phyloP scores from a whole-genome alignment of 2,888 invertebrate genomes.

The Nomada lathburiana region DNA sequence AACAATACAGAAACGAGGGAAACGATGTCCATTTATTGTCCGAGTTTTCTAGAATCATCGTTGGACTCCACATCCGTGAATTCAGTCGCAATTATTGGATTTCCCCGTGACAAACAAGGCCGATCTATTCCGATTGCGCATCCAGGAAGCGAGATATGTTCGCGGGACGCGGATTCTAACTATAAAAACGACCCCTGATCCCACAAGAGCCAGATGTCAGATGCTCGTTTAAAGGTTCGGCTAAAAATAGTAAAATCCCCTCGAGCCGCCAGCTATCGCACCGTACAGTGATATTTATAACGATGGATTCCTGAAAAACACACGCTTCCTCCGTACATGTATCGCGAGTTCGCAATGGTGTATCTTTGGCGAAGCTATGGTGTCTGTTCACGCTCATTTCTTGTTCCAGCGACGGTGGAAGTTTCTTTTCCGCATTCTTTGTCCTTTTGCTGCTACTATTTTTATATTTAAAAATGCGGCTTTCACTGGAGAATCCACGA shows the following conservation, averaged over 20 bases:
- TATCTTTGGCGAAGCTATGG: not conserved
- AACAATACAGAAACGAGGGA: not conserved
- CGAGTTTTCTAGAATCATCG: constrained; percentile 21
- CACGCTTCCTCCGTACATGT: not conserved
- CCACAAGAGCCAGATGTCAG: constrained; percentile 52
- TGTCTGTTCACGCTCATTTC: not conserved
- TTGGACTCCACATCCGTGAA: constrained; percentile 14
- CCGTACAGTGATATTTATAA: constrained; percentile 43
- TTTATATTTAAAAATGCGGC: too few species aligned
- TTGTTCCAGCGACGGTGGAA: not conserved
- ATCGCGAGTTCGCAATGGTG: not conserved
- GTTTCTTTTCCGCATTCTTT: too few species aligned
- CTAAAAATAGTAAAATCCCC: constrained; percentile 58
- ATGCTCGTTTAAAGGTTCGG: constrained; percentile 59
- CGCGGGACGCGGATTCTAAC: constrained; percentile 46
- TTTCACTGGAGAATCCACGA: too few species aligned
- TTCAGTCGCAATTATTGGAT: constrained; percentile 35
- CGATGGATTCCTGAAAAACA: constrained; percentile 31
- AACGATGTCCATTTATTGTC: constrained; percentile 5
- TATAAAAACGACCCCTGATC: constrained; percentile 65
- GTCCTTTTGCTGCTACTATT: too few species aligned
- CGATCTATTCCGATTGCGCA: constrained; percentile 56
- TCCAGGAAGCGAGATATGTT: constrained; percentile 52
- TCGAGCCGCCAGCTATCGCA: constrained; percentile 1
- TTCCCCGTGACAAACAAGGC: constrained; percentile 35